These are phyloP conservation scores for Spinibarbus caldwelli DNA, from an alignment of 2,797 vertebrate species.

Conservation along the genomic window DNA sequence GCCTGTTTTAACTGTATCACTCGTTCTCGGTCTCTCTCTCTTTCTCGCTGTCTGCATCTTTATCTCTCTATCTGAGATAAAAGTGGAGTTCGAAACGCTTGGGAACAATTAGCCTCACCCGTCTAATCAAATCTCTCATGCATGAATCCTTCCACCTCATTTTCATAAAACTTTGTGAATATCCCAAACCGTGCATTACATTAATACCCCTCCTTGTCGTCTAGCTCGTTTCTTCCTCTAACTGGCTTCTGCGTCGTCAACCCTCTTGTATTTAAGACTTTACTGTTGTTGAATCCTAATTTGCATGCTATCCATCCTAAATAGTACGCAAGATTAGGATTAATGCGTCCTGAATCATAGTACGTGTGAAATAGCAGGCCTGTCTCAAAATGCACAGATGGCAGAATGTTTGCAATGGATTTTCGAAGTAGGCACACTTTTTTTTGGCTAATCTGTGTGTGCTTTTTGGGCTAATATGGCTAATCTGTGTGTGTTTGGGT, in stretches of 20 bases:
- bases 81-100: constrained; percentile 58
- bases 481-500: not conserved
- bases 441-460: not conserved
- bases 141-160: constrained; percentile 62
- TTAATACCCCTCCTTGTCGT: constrained; percentile 4
- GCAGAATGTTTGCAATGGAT: not conserved
- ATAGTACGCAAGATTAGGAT: constrained; percentile 1
- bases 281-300: constrained; percentile 12
- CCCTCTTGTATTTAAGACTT: not conserved
- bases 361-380: not conserved
- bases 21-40: constrained; percentile 45
- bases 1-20: constrained; percentile 43
- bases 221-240: not conserved
- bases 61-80: constrained; percentile 71
- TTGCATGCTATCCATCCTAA: not conserved
- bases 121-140: constrained; percentile 64
- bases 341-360: not conserved
- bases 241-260: not conserved
- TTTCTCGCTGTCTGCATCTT: constrained; percentile 21
- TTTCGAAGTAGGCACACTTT: not conserved
- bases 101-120: constrained; percentile 73
- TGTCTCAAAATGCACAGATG: constrained; percentile 18
- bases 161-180: constrained; percentile 60
- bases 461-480: not conserved
- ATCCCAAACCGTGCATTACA: constrained; percentile 50